phyloP scores from a whole-genome alignment of 1,140 invertebrate genomes.

The Euura saliciscinereae region DNA sequence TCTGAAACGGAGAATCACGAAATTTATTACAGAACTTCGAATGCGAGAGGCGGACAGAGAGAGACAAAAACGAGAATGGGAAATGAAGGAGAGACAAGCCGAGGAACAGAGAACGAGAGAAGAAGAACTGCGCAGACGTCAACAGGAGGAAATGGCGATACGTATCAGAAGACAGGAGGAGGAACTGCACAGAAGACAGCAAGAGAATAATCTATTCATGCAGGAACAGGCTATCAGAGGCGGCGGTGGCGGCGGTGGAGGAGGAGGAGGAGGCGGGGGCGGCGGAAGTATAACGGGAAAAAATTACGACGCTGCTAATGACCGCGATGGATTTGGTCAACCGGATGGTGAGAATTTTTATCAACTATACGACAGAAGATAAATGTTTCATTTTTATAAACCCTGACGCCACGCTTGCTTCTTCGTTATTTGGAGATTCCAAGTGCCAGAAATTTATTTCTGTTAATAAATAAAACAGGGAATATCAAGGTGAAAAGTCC shows the following conservation, averaged over 20 bases:
- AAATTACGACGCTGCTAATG: slow-evolving; percentile 54
- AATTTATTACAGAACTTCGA: slow-evolving; percentile 70
- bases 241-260: slow-evolving; percentile 18
- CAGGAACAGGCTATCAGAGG: slow-evolving; percentile 64
- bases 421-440: slow-evolving; percentile 8
- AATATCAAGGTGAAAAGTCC: background rate
- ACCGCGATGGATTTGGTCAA: slow-evolving; percentile 54
- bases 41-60: slow-evolving; percentile 87
- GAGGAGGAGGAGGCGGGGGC: slow-evolving; percentile 25
- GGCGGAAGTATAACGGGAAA: slow-evolving; percentile 35
- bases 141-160: slow-evolving; percentile 76
- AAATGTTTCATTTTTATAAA: too few relatives aligned
- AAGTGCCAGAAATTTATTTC: slow-evolving; percentile 8
- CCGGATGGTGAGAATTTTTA: slow-evolving; percentile 47
- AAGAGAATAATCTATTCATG: slow-evolving; percentile 83
- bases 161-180: slow-evolving; percentile 81
- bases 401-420: slow-evolving; percentile 13
- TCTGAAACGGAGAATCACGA: too few relatives aligned
- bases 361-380: too few relatives aligned
- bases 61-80: slow-evolving; percentile 85
- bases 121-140: slow-evolving; percentile 72
- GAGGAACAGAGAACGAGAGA: slow-evolving; percentile 81
- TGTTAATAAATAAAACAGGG: background rate
- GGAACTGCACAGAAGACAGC: slow-evolving; percentile 78
- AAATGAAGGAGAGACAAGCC: slow-evolving; percentile 82